Percentiles rank a stretch among this genome's conserved stretches.
Evolutionary conservation across 2,113 vertebrate species (phyloP).

Genomic region (Clarias magur): DNA sequence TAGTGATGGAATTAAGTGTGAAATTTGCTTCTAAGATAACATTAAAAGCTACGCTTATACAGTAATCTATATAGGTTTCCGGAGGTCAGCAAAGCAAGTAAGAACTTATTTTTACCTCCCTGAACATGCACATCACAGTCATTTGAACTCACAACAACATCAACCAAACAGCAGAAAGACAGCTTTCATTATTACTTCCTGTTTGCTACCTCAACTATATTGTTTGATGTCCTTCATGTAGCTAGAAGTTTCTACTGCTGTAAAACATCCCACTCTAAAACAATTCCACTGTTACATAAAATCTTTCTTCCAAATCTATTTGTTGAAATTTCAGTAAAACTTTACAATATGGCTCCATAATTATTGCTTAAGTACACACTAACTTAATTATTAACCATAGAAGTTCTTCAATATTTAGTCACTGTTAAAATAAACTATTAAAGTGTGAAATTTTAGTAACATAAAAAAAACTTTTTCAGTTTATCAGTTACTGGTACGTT

Average conservation of each 20-base stretch:
- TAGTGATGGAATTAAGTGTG: not conserved
- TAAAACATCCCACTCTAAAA: not conserved
- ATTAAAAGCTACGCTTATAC: not conserved
- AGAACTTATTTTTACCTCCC: not conserved
- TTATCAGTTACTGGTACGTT: too few relatives aligned
- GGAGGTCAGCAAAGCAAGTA: not conserved
- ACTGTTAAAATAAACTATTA: not conserved
- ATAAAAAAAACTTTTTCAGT: too few relatives aligned
- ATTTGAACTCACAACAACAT: not conserved
- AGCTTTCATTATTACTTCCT: not conserved
- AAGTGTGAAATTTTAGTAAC: not conserved
- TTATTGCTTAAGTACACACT: not conserved
- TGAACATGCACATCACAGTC: not conserved
- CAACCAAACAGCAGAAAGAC: not conserved
- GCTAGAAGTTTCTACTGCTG: not conserved
- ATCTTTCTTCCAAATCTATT: not conserved
- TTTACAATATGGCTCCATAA: not conserved
- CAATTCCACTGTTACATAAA: not conserved
- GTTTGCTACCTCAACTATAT: not conserved
- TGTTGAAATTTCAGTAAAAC: not conserved
- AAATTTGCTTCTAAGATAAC: not conserved
- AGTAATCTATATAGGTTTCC: not conserved
- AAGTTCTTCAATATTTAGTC: not conserved
- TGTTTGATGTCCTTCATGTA: not conserved
- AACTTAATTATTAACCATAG: not conserved